Conservation (phyloP, 2,888 invertebrate species). For the Orchesella flavescens region DNA sequence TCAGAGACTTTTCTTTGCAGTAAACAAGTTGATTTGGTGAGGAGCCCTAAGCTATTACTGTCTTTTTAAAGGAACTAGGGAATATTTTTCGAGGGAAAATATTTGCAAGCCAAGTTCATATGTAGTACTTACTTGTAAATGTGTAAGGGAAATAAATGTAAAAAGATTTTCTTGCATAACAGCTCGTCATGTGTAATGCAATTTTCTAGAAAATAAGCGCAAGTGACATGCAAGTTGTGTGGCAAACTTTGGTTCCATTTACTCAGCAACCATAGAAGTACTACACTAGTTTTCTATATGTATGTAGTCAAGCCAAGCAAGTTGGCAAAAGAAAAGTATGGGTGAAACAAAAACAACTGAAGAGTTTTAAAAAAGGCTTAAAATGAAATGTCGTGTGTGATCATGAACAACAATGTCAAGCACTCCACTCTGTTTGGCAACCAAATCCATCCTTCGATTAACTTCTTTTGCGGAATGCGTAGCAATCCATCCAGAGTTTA, state of each 20-base stretch:
- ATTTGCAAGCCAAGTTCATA: neutral
- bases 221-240: slow-evolving; percentile 38
- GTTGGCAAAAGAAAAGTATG: neutral
- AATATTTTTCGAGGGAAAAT: neutral
- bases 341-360: slow-evolving; percentile 1
- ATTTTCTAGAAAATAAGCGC: slow-evolving; percentile 54
- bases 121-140: neutral
- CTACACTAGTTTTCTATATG: neutral
- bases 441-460: slow-evolving; percentile 39
- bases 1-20: slow-evolving; percentile 25
- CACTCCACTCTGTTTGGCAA: slow-evolving; percentile 39
- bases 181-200: slow-evolving; percentile 55
- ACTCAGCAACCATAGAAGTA: too few species aligned
- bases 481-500: neutral
- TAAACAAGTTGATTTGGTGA: slow-evolving; percentile 46
- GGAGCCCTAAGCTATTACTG: neutral
- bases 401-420: slow-evolving; percentile 28
- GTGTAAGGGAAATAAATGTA: neutral
- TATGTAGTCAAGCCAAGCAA: neutral
- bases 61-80: neutral
- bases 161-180: slow-evolving; percentile 37
- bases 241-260: slow-evolving; percentile 20
- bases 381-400: neutral
- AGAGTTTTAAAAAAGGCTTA: neutral
- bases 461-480: slow-evolving; percentile 19